Base-by-base conservation (phyloP, 2,113 vertebrate genomes). In the Tragulus kanchil region DNA sequence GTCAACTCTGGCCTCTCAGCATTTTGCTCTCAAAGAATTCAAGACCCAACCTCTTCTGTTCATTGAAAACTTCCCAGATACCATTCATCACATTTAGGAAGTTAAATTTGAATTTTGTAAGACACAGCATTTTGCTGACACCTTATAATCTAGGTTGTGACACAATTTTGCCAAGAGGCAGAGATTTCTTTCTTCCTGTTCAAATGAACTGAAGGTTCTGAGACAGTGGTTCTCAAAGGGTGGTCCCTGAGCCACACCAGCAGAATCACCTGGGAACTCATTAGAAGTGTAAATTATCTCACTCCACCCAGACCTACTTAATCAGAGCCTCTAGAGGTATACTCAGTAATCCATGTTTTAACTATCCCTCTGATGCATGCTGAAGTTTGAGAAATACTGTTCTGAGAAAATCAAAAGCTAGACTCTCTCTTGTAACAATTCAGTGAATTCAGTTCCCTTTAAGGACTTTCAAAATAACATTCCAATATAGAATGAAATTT, bases 21-120 rank as follows among this genome's bases (percentile, higher is more conserved):
- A 67, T 12, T 90, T 54, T 10, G 26, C n/a, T 56, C 28, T 81
- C 13, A 79, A 36, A 54, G 14, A 64, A 78, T 4, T 28, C 31
- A 36, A 45, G 56, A 83, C 42, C 25, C 23, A 23, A 31, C 1
- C 4, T 25, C 21, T 15, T 28, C 15, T 50, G 0, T n/a, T 48
- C 31, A 12, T 59, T 75, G 23, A 81, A 82, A 93, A 42, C 45
- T 79, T 85, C 4, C 50, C 25, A 89, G 50, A 58, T 23, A 25
- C n/a, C 21, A 23, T 90, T 88, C 78, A 13, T 71, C 50, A 14
- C 36, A n/a, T 67, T 64, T 82, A 31, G 86, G 28, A 59, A 82
- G 59, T 75, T 86, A 87, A 96, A 93, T 82, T 25, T 89, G 48
- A 79, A 75, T 82, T 84, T 83, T 12, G 7, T 31, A 88, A 81